Evolutionary conservation across 2,888 invertebrate genomes (phyloP).

Genomic region (Eupithecia abbreviata): DNA sequence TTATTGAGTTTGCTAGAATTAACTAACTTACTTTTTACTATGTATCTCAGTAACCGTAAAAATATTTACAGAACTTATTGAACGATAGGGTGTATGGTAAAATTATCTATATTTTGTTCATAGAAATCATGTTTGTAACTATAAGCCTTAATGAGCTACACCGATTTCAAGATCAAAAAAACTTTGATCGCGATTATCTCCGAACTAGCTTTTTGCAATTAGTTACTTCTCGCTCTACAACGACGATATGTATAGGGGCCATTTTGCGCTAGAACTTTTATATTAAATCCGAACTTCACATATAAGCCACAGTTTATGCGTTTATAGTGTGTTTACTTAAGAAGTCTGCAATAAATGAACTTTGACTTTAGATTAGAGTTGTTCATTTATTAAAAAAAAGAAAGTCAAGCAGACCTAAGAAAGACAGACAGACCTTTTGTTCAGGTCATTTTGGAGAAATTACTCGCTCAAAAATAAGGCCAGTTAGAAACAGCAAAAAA

Average conservation of each 20-base stretch:
- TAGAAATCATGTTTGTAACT: no score
- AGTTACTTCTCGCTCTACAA: no score
- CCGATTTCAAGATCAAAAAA: no score
- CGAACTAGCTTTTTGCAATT: no score
- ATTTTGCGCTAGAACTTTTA: constrained; percentile 49
- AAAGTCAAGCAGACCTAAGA: neutral
- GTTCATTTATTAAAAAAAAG: neutral
- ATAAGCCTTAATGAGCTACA: no score
- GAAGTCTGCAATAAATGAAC: neutral
- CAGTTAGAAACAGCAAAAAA: neutral
- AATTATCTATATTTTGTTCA: no score
- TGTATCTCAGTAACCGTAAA: no score
- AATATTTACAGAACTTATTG: no score
- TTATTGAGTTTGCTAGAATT: no score
- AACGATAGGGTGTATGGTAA: no score
- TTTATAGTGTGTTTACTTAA: constrained; percentile 21
- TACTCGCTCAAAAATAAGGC: neutral
- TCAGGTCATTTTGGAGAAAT: neutral
- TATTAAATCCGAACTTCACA: constrained; percentile 45
- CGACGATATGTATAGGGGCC: constrained; percentile 16
- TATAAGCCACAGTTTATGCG: constrained; percentile 32
- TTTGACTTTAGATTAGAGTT: constrained; percentile 1
- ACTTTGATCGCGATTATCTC: no score
- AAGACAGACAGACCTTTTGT: neutral
- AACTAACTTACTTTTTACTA: no score